A percentile compares a stretch with the other conserved stretches of the same genome.
These are phyloP conservation scores for Scaptodrosophila latifasciaeformis DNA, from an alignment of 2,888 invertebrate genomes.

Conservation along the genomic window DNA sequence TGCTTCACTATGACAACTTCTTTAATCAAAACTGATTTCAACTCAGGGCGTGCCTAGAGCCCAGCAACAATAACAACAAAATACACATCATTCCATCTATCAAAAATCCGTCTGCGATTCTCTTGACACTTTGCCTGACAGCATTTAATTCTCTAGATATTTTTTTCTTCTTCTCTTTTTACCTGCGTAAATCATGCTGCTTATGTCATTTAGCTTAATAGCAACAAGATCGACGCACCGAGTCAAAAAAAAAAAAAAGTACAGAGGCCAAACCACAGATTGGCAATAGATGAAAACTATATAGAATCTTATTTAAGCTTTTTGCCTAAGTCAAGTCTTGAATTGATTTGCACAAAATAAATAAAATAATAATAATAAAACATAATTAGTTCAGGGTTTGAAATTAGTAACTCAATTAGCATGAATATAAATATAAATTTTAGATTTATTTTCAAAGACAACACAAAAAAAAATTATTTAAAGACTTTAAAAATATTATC, in stretches of 20 bases:
- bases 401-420: too few species aligned
- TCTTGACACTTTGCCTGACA: constrained; percentile 68
- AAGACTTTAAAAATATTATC: too few species aligned
- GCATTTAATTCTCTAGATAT: constrained; percentile 45
- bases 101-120: too few species aligned
- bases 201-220: constrained; percentile 71
- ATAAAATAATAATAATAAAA: too few species aligned
- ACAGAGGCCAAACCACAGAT: constrained; percentile 24
- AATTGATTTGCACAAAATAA: neutral
- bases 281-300: constrained; percentile 3
- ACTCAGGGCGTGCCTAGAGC: neutral
- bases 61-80: too few species aligned
- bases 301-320: constrained; percentile 1
- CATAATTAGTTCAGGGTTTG: too few species aligned
- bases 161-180: neutral
- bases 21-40: constrained; percentile 57
- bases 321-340: constrained; percentile 6
- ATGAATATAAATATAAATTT: too few species aligned
- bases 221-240: constrained; percentile 33
- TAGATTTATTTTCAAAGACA: too few species aligned
- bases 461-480: too few species aligned
- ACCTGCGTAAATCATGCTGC: constrained; percentile 47
- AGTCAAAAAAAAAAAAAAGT: constrained; percentile 12
- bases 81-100: constrained; percentile 43
- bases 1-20: constrained; percentile 50